These are phyloP conservation scores for Myopa testacea DNA, from an alignment of 2,888 invertebrate species.

Conservation along the genomic window DNA sequence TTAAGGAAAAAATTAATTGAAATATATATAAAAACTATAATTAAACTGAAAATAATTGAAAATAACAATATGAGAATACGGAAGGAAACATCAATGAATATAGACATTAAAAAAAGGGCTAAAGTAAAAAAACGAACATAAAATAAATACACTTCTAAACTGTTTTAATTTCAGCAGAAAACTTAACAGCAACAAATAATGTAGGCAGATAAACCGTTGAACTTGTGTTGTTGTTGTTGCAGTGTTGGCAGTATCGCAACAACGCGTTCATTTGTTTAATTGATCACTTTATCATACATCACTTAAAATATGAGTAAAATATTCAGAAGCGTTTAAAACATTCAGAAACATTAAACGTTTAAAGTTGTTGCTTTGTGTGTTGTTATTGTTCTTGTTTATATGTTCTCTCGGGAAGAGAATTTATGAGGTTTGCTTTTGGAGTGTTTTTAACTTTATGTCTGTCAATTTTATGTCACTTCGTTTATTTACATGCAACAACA, in stretches of 20 bases:
- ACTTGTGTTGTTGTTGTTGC: too few species aligned
- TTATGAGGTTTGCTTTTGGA: background rate
- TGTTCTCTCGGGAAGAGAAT: background rate
- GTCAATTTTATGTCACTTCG: constrained; percentile 20
- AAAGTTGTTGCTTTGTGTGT: background rate
- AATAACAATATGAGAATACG: constrained; percentile 31
- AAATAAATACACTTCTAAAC: too few species aligned
- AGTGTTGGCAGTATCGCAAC: too few species aligned
- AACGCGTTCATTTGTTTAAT: too few species aligned
- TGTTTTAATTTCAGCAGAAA: too few species aligned
- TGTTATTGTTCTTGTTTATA: background rate
- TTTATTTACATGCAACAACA: constrained; percentile 9
- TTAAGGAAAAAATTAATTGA: constrained; percentile 37
- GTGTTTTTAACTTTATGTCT: background rate
- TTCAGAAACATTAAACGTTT: background rate
- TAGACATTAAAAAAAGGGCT: constrained; percentile 10
- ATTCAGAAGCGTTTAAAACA: constrained; percentile 11
- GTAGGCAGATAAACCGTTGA: too few species aligned
- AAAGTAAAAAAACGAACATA: background rate
- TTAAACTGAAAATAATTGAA: background rate
- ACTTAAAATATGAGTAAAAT: constrained; percentile 38
- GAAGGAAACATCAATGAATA: constrained; percentile 45
- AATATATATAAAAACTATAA: constrained; percentile 32
- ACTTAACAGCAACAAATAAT: too few species aligned
- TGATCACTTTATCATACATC: background rate